These are phyloP conservation scores for Salvelinus fontinalis DNA, from an alignment of 2,113 vertebrate species.

Conservation along the genomic window DNA sequence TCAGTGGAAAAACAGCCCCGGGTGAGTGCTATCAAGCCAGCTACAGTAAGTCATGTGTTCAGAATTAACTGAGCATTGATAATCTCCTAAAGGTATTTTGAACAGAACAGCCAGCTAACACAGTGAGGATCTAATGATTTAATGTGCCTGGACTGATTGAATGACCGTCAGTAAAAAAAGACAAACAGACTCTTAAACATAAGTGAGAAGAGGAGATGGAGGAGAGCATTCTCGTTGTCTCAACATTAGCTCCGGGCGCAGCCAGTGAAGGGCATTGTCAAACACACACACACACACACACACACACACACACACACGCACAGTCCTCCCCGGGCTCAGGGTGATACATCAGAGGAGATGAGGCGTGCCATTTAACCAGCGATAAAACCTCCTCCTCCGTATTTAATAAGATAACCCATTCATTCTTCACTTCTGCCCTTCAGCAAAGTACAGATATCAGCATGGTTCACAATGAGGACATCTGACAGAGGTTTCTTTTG, in stretches of 20 bases:
- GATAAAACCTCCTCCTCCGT: slow-evolving; percentile 42
- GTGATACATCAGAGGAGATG: slow-evolving; percentile 43
- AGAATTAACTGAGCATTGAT: no score
- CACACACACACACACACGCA: background rate
- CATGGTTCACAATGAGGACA: slow-evolving; percentile 24
- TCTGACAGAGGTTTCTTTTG: slow-evolving; percentile 20
- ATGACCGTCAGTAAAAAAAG: slow-evolving; percentile 12
- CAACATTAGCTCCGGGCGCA: slow-evolving; percentile 20
- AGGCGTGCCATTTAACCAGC: slow-evolving; percentile 42
- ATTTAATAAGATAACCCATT: slow-evolving; percentile 37
- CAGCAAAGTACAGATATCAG: slow-evolving; percentile 25
- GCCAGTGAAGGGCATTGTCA: slow-evolving; percentile 29
- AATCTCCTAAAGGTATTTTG: no score
- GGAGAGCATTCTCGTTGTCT: slow-evolving; percentile 10
- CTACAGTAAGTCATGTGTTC: no score
- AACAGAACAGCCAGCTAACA: background rate
- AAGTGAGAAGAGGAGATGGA: slow-evolving; percentile 1
- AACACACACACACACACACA: background rate
- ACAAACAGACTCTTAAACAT: slow-evolving; percentile 5
- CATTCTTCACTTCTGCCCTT: slow-evolving; percentile 34
- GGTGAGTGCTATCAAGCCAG: background rate
- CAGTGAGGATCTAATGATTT: background rate
- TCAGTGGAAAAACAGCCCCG: background rate
- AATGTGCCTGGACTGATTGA: slow-evolving; percentile 4
- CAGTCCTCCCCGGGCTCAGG: slow-evolving; percentile 10